Base-by-base conservation (phyloP, 2,888 invertebrate genomes). In the Camptogramma bilineatum region DNA sequence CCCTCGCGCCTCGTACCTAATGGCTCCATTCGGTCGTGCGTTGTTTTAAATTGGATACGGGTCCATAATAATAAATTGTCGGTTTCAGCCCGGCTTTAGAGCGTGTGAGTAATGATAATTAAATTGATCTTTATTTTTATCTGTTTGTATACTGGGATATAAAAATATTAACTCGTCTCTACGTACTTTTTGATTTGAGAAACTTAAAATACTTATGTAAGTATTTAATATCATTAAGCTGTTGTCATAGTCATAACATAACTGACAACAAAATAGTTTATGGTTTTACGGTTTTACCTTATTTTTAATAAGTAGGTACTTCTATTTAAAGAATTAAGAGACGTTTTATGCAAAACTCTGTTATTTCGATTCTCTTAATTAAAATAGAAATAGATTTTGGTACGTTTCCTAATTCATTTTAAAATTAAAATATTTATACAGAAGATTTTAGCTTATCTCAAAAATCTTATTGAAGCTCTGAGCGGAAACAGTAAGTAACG, bases 41-140 rank as follows among this genome's bases (percentile, higher is more conserved):
- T 91, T 92, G 90, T 92, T 93, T 92, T 90, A 93, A 92, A 92
- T 93, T 91, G 90, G 92, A 92, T 93, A 93, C 93, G 92, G 92
- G 93, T 88, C 86, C 87, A 87, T 90, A 88, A 91, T 91, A 91
- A 93, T 91, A 91, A 92, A 93, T 92, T 87, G 92, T 87, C 85
- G 88, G 92, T 87, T 89, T 91, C 90, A 89, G 88, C 86, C 81
- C 80, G 84, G 88, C 87, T 90, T 86, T 85, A 79, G 78, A 77
- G 77, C 79, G 85, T 81, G 82, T 90, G 91, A 92, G 83, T 91
- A 88, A 93, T 90, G 91, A 85, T 89, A 87, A 91, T 91, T 91
- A 91, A 90, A 93, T 91, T 88, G 91, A 86, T 86, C 82, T 81
- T 83, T 83, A 82, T 86, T 86, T 87, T 84, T 80, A 74, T 83